Base-by-base conservation (phyloP, 2,113 vertebrate species). In the Pollachius pollachius region DNA sequence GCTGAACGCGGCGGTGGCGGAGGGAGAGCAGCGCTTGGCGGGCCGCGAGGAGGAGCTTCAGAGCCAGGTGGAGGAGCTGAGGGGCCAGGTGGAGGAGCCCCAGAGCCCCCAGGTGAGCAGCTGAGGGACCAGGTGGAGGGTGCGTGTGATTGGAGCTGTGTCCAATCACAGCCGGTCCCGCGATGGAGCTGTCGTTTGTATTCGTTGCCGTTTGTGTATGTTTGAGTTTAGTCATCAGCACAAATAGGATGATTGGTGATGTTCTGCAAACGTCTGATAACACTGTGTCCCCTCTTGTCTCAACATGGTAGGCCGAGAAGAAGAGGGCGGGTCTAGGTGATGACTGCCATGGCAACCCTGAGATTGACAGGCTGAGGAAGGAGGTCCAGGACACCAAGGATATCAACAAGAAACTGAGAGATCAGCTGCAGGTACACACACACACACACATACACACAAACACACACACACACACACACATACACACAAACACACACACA, bases 361-460 rank as follows among this genome's bases (percentile, higher is more conserved):
- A 97, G 82, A 92, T 92, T 83, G 92, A 95, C 74, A 90, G 81
- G 70, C 90, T 95, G 85, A 90, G 89, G 84, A 92, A 86, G 30
- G 90, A 95, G 83, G 93, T 95, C 72, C 91, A 94, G 80, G 94
- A 94, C 8, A 92, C 83, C 11, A 81, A 88, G 65, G 92, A 93
- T 80, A 93, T 95, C 85, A 94, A 92, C 83, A 93, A 91, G 83
- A 92, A 92, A 15, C 77, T 89, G 70, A 91, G 90, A 73, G 86
- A 93, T n/a, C 91, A 96, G 70, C 86, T 96, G 71, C 92, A 95
- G 94, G 96, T 96, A 85, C 23, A 48, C 6, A 48, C 41, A 48
- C 41, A 48, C 41, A 48, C 41, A 1, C 11, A 9, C 41, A 48
- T 9, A 48, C 41, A 48, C 9, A 48, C 41, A 48, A 1, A 48